Conservation (phyloP, 1,140 invertebrate genomes). For the Plutomurus gul region DNA sequence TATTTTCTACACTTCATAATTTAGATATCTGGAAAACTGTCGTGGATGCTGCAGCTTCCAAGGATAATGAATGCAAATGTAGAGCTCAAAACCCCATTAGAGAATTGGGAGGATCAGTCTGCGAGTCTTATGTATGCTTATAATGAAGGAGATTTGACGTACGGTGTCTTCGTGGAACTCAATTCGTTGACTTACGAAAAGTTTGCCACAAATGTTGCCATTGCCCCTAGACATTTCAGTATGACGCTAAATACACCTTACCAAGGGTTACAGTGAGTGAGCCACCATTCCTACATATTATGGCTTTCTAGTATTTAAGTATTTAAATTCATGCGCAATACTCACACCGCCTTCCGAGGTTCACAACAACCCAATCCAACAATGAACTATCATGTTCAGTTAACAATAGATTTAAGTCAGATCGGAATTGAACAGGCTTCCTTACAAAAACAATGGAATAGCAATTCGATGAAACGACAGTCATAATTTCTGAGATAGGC, state of each 20-base stretch:
- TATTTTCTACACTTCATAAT: too few species aligned
- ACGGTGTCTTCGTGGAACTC: conserved; percentile 39
- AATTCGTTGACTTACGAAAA: conserved; percentile 39
- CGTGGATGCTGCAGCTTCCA: neutral
- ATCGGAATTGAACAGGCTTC: too few species aligned
- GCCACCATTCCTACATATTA: neutral
- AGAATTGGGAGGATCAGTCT: conserved; percentile 46
- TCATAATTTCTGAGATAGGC: too few species aligned
- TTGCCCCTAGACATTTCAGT: conserved; percentile 37
- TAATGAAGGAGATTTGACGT: conserved; percentile 32
- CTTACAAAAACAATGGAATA: too few species aligned
- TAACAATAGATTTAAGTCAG: too few species aligned
- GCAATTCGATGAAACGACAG: too few species aligned
- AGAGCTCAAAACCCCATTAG: conserved; percentile 47
- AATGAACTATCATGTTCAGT: too few species aligned
- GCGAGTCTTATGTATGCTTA: conserved; percentile 41
- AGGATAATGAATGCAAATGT: conserved; percentile 10
- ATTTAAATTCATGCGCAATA: neutral
- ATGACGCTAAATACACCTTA: conserved; percentile 44
- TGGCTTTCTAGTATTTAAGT: neutral
- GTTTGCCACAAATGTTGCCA: conserved; percentile 31
- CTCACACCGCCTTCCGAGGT: too few species aligned
- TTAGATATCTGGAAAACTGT: neutral
- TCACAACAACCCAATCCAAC: too few species aligned
- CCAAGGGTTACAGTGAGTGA: conserved; percentile 39